A percentile compares a stretch with the other conserved stretches of the same genome.
These are phyloP conservation scores for Lagria hirta DNA, from an alignment of 2,888 invertebrate genomes.

Conservation along the genomic window DNA sequence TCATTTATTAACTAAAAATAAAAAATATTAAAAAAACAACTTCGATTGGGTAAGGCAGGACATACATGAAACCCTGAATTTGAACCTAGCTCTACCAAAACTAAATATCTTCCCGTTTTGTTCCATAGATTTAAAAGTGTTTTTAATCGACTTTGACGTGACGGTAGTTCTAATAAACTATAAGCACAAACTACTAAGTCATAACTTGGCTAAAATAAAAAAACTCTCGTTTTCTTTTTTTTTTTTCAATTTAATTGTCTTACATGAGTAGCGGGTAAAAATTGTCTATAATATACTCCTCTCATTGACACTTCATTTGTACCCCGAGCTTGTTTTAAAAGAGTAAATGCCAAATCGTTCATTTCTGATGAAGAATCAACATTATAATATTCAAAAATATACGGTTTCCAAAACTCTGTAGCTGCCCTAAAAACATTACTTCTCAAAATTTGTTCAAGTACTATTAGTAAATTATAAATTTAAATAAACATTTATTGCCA, in stretches of 20 bases:
- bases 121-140: conserved; percentile 79
- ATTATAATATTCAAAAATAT: conserved; percentile 79
- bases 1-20: conserved; percentile 67
- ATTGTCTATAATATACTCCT: conserved; percentile 76
- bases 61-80: conserved; percentile 71
- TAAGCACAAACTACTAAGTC: conserved; percentile 81
- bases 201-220: conserved; percentile 61
- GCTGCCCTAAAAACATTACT: conserved; percentile 59
- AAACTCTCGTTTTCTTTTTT: not conserved
- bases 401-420: conserved; percentile 68
- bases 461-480: too few relatives aligned
- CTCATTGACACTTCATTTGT: conserved; percentile 61
- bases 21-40: conserved; percentile 17
- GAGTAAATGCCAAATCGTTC: conserved; percentile 76
- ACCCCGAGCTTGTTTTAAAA: conserved; percentile 68
- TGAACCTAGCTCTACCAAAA: conserved; percentile 83
- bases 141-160: conserved; percentile 65
- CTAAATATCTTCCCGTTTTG: conserved; percentile 78
- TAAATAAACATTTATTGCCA: too few relatives aligned
- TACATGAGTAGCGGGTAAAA: conserved; percentile 69
- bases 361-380: conserved; percentile 81
- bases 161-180: conserved; percentile 78
- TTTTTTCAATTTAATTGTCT: conserved; percentile 28
- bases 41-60: not conserved
- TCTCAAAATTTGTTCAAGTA: conserved; percentile 13